Evolutionary conservation across 2,113 vertebrate genomes (phyloP).

Genomic region (Chiloscyllium plagiosum): DNA sequence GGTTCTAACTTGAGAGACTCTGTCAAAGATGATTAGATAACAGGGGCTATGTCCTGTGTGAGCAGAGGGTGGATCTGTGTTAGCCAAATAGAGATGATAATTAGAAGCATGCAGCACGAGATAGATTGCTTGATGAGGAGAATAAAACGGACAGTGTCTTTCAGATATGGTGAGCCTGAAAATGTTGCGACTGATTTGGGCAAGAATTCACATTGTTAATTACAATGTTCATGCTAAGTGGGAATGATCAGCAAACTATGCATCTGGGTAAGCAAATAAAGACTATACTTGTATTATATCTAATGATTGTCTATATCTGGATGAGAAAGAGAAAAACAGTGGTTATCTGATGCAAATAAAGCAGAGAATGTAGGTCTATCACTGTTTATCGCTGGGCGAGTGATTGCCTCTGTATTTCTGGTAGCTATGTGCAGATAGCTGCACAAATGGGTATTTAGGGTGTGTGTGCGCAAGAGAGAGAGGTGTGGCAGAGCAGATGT

Average conservation of each 20-base stretch:
- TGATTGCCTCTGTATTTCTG: neutral
- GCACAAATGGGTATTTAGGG: neutral
- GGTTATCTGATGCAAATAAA: neutral
- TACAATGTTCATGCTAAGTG: neutral
- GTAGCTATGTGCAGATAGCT: neutral
- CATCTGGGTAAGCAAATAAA: neutral
- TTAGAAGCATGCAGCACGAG: neutral
- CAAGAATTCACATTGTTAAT: neutral
- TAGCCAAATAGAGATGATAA: neutral
- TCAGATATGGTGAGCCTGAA: neutral
- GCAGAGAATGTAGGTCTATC: neutral
- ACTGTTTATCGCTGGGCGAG: neutral
- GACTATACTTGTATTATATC: neutral
- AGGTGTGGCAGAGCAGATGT: too few species aligned
- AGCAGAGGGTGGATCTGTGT: neutral
- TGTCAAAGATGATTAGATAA: neutral
- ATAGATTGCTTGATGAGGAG: neutral
- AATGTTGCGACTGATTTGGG: neutral
- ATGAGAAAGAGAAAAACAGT: neutral
- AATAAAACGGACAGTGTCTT: neutral
- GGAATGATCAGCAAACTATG: neutral
- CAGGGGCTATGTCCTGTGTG: neutral
- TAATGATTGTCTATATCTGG: neutral
- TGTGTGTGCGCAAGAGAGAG: neutral
- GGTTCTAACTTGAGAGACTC: neutral